phyloP scores from a whole-genome alignment of 2,888 invertebrate genomes.

The Cataglyphis cursor region DNA sequence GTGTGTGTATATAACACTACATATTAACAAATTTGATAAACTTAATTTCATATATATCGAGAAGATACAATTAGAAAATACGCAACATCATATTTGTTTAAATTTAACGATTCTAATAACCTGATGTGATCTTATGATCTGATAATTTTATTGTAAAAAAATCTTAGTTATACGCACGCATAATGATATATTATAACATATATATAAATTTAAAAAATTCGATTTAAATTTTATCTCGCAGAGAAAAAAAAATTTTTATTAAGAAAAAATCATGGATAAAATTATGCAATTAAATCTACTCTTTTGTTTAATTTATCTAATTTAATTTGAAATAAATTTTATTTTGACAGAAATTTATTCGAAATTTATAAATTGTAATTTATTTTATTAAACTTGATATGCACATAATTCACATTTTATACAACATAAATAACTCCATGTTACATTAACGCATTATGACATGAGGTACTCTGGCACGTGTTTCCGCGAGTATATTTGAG shows the following conservation, averaged over 20 bases:
- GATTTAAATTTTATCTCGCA: background rate
- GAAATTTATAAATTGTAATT: background rate
- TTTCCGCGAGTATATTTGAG: slow-evolving; percentile 25
- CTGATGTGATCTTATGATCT: too few relatives aligned
- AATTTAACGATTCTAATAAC: background rate
- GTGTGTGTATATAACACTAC: too few relatives aligned
- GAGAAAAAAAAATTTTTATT: background rate
- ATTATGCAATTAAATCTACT: background rate
- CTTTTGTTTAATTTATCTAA: background rate
- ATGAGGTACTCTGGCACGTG: slow-evolving; percentile 1
- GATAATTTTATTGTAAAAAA: background rate
- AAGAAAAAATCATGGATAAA: background rate
- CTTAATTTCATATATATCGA: background rate
- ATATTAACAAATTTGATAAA: too few relatives aligned
- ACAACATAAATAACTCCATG: background rate
- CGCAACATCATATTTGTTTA: background rate
- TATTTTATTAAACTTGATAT: background rate
- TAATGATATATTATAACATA: slow-evolving; percentile 2
- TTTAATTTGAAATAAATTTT: background rate
- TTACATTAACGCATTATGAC: slow-evolving; percentile 5
- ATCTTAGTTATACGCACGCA: background rate
- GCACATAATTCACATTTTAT: background rate
- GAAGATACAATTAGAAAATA: background rate
- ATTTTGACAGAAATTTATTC: background rate
- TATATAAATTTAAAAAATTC: background rate